These are phyloP conservation scores for Molossus alvarezi DNA, from an alignment of 2,797 vertebrate genomes.

Conservation along the genomic window DNA sequence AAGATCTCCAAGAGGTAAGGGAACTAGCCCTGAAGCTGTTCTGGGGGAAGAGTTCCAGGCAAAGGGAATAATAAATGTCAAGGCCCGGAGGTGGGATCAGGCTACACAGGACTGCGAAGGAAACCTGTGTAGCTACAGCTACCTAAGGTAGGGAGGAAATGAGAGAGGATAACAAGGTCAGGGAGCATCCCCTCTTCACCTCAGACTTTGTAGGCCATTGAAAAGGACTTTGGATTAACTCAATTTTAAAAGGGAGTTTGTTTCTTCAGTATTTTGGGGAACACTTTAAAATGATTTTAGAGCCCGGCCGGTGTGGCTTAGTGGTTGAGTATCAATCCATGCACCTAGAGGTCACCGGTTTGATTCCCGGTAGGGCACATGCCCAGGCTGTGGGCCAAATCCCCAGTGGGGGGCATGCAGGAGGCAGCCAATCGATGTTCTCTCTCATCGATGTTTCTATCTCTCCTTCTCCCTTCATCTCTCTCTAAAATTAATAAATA, in stretches of 20 bases:
- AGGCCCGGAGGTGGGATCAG: not conserved
- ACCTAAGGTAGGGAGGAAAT: not conserved
- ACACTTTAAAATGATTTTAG: slow-evolving; percentile 22
- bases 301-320: too few relatives aligned
- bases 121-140: not conserved
- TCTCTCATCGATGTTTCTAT: too few relatives aligned
- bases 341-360: too few relatives aligned
- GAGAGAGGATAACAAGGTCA: not conserved
- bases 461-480: too few relatives aligned
- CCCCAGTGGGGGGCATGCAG: too few relatives aligned
- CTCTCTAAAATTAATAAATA: too few relatives aligned
- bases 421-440: too few relatives aligned
- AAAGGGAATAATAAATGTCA: not conserved
- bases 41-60: not conserved
- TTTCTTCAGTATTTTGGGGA: not conserved
- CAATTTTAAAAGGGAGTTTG: not conserved
- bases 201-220: not conserved
- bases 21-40: too few relatives aligned
- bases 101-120: too few relatives aligned
- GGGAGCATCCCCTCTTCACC: fast-evolving
- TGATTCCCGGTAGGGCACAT: too few relatives aligned
- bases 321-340: too few relatives aligned
- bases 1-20: not conserved
- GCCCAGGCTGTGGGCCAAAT: too few relatives aligned
- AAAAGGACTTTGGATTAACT: not conserved